Conservation (phyloP, 1,140 invertebrate genomes). For the Cherax destructor region DNA sequence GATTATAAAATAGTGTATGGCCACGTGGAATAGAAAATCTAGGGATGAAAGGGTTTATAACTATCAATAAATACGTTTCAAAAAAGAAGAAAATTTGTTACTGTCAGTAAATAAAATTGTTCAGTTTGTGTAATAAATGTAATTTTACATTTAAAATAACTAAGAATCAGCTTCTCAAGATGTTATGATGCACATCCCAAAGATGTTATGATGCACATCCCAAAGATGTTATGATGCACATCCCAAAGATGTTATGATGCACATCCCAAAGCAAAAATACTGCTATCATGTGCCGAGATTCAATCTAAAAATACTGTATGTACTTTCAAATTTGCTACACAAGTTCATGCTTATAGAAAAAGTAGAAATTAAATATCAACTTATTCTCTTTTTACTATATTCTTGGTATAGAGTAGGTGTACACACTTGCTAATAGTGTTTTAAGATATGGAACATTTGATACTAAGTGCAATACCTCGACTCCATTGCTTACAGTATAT, state of each 20-base stretch:
- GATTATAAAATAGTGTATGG: background rate
- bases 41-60: background rate
- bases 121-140: background rate
- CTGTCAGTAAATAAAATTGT: background rate
- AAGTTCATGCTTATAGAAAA: background rate
- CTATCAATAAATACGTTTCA: conserved; percentile 30
- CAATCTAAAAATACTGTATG: background rate
- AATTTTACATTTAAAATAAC: background rate
- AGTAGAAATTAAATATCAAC: background rate
- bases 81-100: background rate
- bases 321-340: background rate
- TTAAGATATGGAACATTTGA: no score
- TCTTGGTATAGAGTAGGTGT: background rate
- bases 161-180: background rate
- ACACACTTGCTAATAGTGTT: background rate
- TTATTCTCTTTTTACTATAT: background rate
- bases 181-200: background rate
- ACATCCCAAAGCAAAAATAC: background rate
- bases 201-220: background rate
- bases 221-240: background rate
- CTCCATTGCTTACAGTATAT: no score
- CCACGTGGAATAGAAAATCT: conserved; percentile 21
- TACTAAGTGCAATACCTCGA: no score
- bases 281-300: background rate
- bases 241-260: background rate